Percentiles rank a stretch among this genome's conserved stretches.
Evolutionary conservation across 2,113 vertebrate genomes (phyloP).

Genomic region (Glareola pratincola): DNA sequence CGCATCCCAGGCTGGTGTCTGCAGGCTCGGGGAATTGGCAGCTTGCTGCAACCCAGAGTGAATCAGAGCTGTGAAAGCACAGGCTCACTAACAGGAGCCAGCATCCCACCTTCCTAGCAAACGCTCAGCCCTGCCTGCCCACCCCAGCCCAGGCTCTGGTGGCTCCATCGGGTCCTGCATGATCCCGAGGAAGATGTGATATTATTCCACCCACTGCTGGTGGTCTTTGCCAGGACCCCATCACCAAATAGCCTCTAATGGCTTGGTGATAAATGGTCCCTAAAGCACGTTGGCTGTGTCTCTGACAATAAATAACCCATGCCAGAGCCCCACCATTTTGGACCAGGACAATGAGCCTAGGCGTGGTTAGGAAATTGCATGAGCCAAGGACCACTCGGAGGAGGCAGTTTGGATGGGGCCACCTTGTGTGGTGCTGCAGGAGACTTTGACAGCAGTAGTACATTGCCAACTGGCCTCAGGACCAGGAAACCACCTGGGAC

Average conservation of each 20-base stretch:
- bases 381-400: not conserved
- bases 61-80: constrained; percentile 48
- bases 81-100: not conserved
- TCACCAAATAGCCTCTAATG: not conserved
- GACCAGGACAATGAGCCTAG: not conserved
- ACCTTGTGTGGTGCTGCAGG: not conserved
- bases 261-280: not conserved
- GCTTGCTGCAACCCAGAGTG: not conserved
- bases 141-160: not conserved
- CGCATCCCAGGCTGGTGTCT: not conserved
- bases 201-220: not conserved
- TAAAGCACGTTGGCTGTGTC: accelerated
- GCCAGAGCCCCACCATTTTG: not conserved
- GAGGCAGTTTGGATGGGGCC: not conserved
- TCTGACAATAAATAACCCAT: not conserved
- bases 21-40: not conserved
- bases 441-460: not conserved
- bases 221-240: not conserved
- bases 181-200: accelerated
- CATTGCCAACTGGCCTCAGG: not conserved
- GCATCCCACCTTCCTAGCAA: not conserved
- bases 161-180: not conserved
- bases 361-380: not conserved
- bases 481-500: not conserved
- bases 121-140: not conserved